phyloP scores from a whole-genome alignment of 2,888 invertebrate genomes.

The Ichneumon xanthorius region DNA sequence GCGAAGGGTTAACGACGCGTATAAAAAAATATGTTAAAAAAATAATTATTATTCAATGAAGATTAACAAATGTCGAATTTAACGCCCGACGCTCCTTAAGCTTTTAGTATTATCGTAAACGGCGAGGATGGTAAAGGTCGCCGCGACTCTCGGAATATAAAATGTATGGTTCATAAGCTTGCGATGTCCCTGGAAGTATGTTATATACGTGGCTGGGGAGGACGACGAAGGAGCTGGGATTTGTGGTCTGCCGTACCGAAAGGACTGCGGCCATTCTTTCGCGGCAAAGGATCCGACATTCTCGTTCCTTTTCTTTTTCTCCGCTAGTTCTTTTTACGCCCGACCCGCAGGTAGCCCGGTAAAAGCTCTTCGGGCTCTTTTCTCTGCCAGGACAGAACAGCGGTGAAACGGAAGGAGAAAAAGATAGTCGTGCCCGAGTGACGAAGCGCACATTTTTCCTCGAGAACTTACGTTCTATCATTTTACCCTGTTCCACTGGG shows the following conservation, averaged over 20 bases:
- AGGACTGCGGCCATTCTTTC: slow-evolving; percentile 26
- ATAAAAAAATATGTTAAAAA: not conserved
- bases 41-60: not conserved
- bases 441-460: not conserved
- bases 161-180: slow-evolving; percentile 11
- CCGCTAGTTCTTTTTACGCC: not conserved
- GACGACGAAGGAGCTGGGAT: slow-evolving; percentile 18
- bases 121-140: not conserved
- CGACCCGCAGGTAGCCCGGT: slow-evolving; percentile 13
- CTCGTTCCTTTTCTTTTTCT: slow-evolving; percentile 7
- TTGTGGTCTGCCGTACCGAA: slow-evolving; percentile 30
- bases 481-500: not conserved
- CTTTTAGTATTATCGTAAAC: not conserved
- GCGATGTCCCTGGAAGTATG: not conserved
- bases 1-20: too few species aligned
- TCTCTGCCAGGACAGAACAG: not conserved
- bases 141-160: slow-evolving; percentile 7
- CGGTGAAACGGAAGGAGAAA: not conserved
- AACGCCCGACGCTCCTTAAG: not conserved
- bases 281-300: slow-evolving; percentile 22
- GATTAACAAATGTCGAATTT: not conserved
- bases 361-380: slow-evolving; percentile 9
- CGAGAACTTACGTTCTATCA: not conserved
- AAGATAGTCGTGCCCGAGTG: not conserved
- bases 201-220: not conserved